Evolutionary conservation across 2,888 invertebrate species (phyloP).

Genomic region (Drosophila aldrichi): DNA sequence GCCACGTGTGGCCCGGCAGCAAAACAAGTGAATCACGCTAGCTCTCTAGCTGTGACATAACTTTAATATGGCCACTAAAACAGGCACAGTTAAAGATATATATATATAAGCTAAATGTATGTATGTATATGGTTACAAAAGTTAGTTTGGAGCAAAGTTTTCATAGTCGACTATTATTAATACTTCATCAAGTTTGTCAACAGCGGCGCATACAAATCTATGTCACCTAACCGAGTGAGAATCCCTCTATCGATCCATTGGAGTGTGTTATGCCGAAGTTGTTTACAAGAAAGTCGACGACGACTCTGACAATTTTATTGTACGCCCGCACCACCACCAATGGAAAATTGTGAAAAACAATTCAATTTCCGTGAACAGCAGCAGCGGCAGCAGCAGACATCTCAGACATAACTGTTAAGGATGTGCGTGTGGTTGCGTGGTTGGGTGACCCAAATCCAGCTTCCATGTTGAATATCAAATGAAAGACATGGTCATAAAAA

Average conservation of each 20-base stretch:
- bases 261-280: slow-evolving; percentile 46
- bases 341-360: slow-evolving; percentile 71
- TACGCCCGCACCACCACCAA: slow-evolving; percentile 22
- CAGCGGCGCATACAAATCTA: slow-evolving; percentile 40
- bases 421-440: slow-evolving; percentile 58
- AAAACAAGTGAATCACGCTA: slow-evolving; percentile 31
- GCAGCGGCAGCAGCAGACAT: slow-evolving; percentile 4
- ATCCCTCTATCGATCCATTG: background rate
- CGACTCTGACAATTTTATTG: slow-evolving; percentile 56
- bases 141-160: slow-evolving; percentile 51
- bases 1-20: slow-evolving; percentile 19
- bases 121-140: slow-evolving; percentile 3
- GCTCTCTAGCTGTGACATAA: slow-evolving; percentile 26
- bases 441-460: slow-evolving; percentile 70
- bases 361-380: slow-evolving; percentile 68
- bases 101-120: background rate
- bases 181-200: slow-evolving; percentile 71
- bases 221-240: slow-evolving; percentile 40
- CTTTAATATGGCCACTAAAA: slow-evolving; percentile 33
- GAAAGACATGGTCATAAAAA: slow-evolving; percentile 41
- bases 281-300: slow-evolving; percentile 68
- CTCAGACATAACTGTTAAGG: slow-evolving; percentile 65
- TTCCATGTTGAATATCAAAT: slow-evolving; percentile 72
- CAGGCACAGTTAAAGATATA: background rate
- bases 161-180: slow-evolving; percentile 56